Percentiles rank a stretch among this genome's conserved stretches.
Conservation (phyloP, 30 jellyfish, hydroid and myxozoan species). For the Clytia hemisphaerica region DNA sequence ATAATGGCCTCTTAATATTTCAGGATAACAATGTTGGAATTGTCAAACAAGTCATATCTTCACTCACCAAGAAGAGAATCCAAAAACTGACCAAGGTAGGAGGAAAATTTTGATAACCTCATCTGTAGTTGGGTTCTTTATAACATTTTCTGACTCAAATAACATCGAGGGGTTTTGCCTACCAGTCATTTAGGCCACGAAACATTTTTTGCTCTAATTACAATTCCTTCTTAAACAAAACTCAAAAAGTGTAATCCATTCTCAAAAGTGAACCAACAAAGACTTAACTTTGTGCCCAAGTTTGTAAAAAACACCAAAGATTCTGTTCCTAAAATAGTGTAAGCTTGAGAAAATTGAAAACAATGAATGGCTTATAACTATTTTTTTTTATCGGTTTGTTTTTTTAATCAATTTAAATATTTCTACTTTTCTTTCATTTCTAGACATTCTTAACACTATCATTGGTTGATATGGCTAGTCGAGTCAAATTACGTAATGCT, state of each 20-base stretch:
- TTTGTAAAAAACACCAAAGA: too few species aligned
- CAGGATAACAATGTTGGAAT: conserved; percentile 90
- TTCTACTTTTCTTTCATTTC: neutral
- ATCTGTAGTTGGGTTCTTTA: neutral
- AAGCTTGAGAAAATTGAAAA: too few species aligned
- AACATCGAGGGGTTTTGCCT: neutral
- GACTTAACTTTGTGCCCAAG: too few species aligned
- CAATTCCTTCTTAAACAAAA: too few species aligned
- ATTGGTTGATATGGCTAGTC: conserved; percentile 81
- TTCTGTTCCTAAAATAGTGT: too few species aligned
- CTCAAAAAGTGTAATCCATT: too few species aligned
- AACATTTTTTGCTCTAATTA: neutral
- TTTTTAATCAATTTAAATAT: neutral
- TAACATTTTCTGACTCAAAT: neutral
- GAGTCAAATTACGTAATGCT: conserved; percentile 74
- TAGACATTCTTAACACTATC: conserved; percentile 88
- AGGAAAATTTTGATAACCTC: too few species aligned
- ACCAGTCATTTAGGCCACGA: neutral
- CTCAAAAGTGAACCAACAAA: too few species aligned
- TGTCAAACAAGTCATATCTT: conserved; percentile 82
- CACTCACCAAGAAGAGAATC: conserved; percentile 63
- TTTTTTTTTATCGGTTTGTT: neutral
- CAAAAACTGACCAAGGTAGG: conserved; percentile 84
- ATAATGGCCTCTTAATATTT: neutral
- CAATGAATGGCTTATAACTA: neutral